These are phyloP conservation scores for Trinectes maculatus DNA, from an alignment of 2,113 vertebrate species.

Conservation along the genomic window DNA sequence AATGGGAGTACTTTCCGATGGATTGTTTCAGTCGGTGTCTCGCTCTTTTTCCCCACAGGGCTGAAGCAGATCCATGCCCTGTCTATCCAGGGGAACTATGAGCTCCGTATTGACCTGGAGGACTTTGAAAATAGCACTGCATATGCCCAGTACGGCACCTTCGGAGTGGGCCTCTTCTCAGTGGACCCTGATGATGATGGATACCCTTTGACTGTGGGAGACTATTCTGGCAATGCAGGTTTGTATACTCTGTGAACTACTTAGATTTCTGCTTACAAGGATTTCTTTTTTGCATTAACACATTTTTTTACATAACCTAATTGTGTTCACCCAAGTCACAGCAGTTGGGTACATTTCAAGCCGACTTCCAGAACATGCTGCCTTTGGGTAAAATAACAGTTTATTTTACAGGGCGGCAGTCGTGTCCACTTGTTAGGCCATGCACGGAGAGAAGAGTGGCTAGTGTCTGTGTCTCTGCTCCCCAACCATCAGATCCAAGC, in stretches of 20 bases:
- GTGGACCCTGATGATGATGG: constrained; percentile 96
- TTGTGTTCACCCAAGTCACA: constrained; percentile 1
- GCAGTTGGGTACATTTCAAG: background rate
- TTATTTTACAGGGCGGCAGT: constrained; percentile 26
- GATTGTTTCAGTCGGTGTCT: constrained; percentile 52
- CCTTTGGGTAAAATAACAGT: background rate
- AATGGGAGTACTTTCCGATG: constrained; percentile 37
- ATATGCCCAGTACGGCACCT: constrained; percentile 90
- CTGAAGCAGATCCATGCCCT: constrained; percentile 91
- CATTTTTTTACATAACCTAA: constrained; percentile 18
- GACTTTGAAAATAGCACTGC: constrained; percentile 96
- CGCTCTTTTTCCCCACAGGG: constrained; percentile 75
- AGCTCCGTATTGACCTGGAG: constrained; percentile 93
- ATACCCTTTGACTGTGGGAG: constrained; percentile 90
- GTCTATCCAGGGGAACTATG: constrained; percentile 92
- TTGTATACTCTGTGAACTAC: constrained; percentile 59
- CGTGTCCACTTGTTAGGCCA: constrained; percentile 34
- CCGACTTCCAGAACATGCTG: background rate
- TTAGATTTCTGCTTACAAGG: constrained; percentile 13
- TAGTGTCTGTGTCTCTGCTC: constrained; percentile 28
- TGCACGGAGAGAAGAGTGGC: constrained; percentile 15
- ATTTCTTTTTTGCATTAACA: constrained; percentile 13
- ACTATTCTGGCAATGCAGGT: constrained; percentile 96
- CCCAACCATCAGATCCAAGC: constrained; percentile 41
- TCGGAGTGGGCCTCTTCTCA: constrained; percentile 94